Evolutionary conservation across 2,113 vertebrate genomes (phyloP).

Genomic region (Pardalotus punctatus): DNA sequence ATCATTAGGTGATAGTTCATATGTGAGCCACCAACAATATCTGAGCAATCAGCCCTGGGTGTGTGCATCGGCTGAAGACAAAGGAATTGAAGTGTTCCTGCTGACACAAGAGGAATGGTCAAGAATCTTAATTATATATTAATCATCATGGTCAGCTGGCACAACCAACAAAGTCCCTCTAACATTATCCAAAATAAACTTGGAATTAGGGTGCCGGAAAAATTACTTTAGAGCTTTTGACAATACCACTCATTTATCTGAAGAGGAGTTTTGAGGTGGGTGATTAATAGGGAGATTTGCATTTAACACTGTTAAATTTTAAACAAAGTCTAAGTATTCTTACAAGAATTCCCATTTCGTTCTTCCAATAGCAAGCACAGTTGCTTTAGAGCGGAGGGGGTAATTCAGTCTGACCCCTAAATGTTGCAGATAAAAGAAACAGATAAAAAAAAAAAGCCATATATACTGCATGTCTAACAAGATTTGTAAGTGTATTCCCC

Average conservation of each 20-base stretch:
- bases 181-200: neutral
- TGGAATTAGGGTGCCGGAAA: neutral
- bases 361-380: neutral
- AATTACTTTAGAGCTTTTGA: neutral
- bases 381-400: neutral
- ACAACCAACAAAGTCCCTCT: neutral
- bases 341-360: neutral
- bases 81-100: neutral
- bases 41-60: neutral
- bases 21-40: neutral
- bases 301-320: neutral
- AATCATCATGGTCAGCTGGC: neutral
- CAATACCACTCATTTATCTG: neutral
- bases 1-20: constrained; percentile 2
- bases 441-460: neutral
- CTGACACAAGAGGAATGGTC: constrained; percentile 10
- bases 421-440: neutral
- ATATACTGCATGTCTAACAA: neutral
- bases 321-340: neutral
- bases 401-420: neutral
- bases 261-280: neutral
- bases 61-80: neutral
- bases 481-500: neutral
- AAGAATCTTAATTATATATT: constrained; percentile 32
- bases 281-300: neutral